These are phyloP conservation scores for Philonicus albiceps DNA, from an alignment of 2,888 invertebrate genomes.

Conservation along the genomic window DNA sequence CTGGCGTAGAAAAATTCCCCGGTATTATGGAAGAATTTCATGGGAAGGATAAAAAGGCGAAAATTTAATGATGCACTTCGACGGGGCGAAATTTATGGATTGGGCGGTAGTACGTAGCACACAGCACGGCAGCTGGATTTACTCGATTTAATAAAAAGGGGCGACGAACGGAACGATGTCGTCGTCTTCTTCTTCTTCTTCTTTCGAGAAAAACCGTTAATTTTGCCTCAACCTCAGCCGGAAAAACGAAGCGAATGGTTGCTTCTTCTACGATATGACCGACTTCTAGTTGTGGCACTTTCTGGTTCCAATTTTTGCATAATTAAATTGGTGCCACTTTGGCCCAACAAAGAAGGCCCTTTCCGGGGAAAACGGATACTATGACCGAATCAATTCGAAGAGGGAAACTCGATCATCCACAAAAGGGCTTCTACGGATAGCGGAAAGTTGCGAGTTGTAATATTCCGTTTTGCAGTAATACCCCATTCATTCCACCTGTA, in stretches of 20 bases:
- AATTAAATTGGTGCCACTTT: neutral
- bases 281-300: neutral
- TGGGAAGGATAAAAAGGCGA: constrained; percentile 29
- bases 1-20: constrained; percentile 6
- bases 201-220: neutral
- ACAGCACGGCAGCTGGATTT: neutral
- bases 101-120: neutral
- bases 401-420: neutral
- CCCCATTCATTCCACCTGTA: neutral
- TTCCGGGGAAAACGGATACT: neutral
- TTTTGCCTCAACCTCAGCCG: neutral
- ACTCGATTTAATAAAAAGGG: constrained; percentile 3
- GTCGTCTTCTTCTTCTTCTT: neutral
- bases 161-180: neutral
- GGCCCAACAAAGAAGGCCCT: neutral
- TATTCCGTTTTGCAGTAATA: constrained; percentile 9
- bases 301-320: neutral
- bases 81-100: neutral
- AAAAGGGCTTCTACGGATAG: neutral
- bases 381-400: neutral
- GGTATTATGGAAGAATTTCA: neutral
- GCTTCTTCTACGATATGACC: neutral
- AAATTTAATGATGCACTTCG: constrained; percentile 23
- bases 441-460: neutral
- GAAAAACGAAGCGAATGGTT: neutral